Evolutionary conservation across 2,888 invertebrate species (phyloP), one percentile per base, ranked within the genome.

Genomic region (Dryococelus australis): DNA sequence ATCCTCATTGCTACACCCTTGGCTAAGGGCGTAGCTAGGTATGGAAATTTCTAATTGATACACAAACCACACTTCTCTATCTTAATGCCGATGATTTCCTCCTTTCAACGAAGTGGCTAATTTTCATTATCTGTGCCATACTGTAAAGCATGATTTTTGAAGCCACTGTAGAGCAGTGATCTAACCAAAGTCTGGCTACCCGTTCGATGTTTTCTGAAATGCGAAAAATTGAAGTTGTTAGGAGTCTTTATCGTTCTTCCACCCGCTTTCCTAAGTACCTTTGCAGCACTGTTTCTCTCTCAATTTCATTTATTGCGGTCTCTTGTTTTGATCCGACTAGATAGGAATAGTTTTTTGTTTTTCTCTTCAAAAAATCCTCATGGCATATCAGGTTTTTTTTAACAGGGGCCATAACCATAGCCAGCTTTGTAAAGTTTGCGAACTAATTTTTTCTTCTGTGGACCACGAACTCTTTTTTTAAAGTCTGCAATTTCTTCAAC

Each of bases 31-130:
- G n/a, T n/a, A n/a, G n/a, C 87, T 24, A 87, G 43, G 27, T 79
- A 87, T 28, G 78, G 86, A 20, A 43, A 35, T 28, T 65, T 78
- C 3, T 26, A 43, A 43, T 87, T 86, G n/a, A 87, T 86, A 65
- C 65, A 87, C 13, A 87, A 43, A 35, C 86, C 87, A 80, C 87
- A 87, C 16, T 86, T 65, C 27, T 87, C 86, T n/a, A 87, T 65
- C 35, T 78, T 79, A 20, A 78, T 43, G 16, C 86, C 86, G 43
- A 43, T 35, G 24, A 65, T 78, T 78, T 85, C 24, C 51, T 65
- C 87, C 53, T 53, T 43, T 10, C 16, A 51, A 28, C 65, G 47
- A 5, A 83, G 83, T 35, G 83, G 27, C 28, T 27, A 26, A 4
- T 4, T 83, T 83, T 83, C 83, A 83, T 8, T 28, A 83, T 83